phyloP scores from a whole-genome alignment of 2,888 invertebrate species.

The Tenthredo scrophulariae region DNA sequence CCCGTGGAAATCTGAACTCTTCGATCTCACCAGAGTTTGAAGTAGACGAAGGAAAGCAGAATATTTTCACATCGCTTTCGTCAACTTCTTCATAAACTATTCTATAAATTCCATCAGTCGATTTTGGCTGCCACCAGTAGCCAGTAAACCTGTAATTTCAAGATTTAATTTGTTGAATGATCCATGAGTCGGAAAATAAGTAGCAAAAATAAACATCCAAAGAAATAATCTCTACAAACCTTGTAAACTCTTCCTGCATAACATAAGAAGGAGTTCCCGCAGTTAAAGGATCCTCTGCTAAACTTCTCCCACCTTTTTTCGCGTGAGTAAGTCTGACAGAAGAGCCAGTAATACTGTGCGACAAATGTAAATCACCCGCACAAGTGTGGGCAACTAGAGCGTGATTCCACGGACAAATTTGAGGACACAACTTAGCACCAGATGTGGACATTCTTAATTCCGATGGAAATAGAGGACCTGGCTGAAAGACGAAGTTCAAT shows the following conservation, averaged over 20 bases:
- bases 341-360: slow-evolving; percentile 84
- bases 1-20: slow-evolving; percentile 93
- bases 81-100: slow-evolving; percentile 94
- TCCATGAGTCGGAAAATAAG: background rate
- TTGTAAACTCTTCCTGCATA: slow-evolving; percentile 96
- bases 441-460: slow-evolving; percentile 83
- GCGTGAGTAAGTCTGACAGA: slow-evolving; percentile 87
- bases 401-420: slow-evolving; percentile 89
- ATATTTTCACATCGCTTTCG: slow-evolving; percentile 94
- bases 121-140: slow-evolving; percentile 98
- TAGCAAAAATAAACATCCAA: background rate
- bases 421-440: slow-evolving; percentile 88
- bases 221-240: slow-evolving; percentile 63
- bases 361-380: slow-evolving; percentile 94
- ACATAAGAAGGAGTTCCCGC: slow-evolving; percentile 99
- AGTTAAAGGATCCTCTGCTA: slow-evolving; percentile 91
- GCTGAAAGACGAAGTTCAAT: slow-evolving; percentile 72
- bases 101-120: slow-evolving; percentile 87
- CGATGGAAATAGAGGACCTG: slow-evolving; percentile 84
- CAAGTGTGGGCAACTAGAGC: slow-evolving; percentile 94
- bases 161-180: background rate
- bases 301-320: slow-evolving; percentile 83
- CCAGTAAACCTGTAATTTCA: slow-evolving; percentile 86
- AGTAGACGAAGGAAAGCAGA: slow-evolving; percentile 92
- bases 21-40: slow-evolving; percentile 90